Evolutionary conservation across 1,140 invertebrate genomes (phyloP), one percentile per base, ranked within the genome.

Genomic region (Telenomus remus): DNA sequence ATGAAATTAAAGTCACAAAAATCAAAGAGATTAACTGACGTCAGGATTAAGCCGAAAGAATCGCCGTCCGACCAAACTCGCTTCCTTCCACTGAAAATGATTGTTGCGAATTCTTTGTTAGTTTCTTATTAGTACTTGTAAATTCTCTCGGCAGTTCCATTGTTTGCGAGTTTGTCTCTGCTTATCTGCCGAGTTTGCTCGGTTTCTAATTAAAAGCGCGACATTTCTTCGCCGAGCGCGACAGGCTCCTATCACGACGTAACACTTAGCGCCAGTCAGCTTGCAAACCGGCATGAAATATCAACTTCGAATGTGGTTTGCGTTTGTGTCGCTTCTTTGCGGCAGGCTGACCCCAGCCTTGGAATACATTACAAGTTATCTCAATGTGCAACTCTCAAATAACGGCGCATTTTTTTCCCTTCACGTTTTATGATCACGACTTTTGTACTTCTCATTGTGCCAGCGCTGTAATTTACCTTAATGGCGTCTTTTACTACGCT

Each of bases 391-490:
- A 27, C 10, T 15, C 14, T 9, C 37, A 8, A 53, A 19, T 63
- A 42, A 34, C 63, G 47, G 2, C 27, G 55, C 9, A 13, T 44
- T 72, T 15, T 59, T 44, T 15, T 43, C 13, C 16, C 79, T 68
- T 80, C 75, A 77, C 54, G 44, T 75, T 54, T 74, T 54, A 54
- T 72, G 57, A 69, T 73, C 69, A 49, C 61, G 44, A 66, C 64
- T 79, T 76, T 80, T 81, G 76, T 77, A 74, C 73, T 65, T 78
- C 34, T 27, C 55, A 79, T 79, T 76, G 64, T 74, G 61, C 69
- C 19, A 51, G 50, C 16, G 34, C 35, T 61, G 76, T 83, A 82
- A 83, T 83, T 83, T 79, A 82, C 66, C 57, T 77, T 72, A 82
- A 82, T 78, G 39, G 60, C 59, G 50, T 44, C 68, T 64, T 55